Base-by-base conservation (phyloP, 2,888 invertebrate species). In the Parnassius glacialis region DNA sequence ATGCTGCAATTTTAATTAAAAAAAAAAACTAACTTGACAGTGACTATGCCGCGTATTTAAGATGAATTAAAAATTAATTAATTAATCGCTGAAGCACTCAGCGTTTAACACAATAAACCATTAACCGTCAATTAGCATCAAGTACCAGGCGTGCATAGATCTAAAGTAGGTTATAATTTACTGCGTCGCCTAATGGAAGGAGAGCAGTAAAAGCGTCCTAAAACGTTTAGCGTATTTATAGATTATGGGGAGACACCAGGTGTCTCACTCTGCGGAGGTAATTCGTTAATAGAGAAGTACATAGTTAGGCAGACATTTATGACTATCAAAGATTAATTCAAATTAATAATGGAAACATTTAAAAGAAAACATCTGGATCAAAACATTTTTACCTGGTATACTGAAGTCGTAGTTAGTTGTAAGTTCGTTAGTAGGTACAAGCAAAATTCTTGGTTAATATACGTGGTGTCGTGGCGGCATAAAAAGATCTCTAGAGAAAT, bases 141-240 rank as follows among this genome's bases (percentile, higher is more conserved):
- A 78, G 78, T 81, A 85, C 81, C 80, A 85, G 84, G 83, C 74
- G 72, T 60, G 70, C 78, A 83, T 78, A 81, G 67, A 70, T 73
- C 75, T 73, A 75, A 80, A 84, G 82, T 79, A 83, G 84, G 79
- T 78, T 83, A 81, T 85, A 88, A 91, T 91, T 90, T 90, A 91
- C 84, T 76, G 77, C 80, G 70, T 73, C 74, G 72, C 73, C 85
- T 91, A 91, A 91, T 91, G 91, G 91, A 90, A 85, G 84, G 75
- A 75, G 79, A 78, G 76, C 88, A 88, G 90, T 90, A 90, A 87
- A 81, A 76, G 78, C 76, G 76, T 78, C 80, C 82, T 82, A 82
- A 83, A 81, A 76, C 84, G 83, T 83, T 88, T 84, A 85, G 61
- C 79, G 79, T 90, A 90, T 90, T 89, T 87, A 90, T 90, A 90